Percentiles rank a stretch among this genome's conserved stretches.
phyloP scores from a whole-genome alignment of 30 jellyfish, hydroid and myxozoan genomes.

The Catostylus mosaicus region DNA sequence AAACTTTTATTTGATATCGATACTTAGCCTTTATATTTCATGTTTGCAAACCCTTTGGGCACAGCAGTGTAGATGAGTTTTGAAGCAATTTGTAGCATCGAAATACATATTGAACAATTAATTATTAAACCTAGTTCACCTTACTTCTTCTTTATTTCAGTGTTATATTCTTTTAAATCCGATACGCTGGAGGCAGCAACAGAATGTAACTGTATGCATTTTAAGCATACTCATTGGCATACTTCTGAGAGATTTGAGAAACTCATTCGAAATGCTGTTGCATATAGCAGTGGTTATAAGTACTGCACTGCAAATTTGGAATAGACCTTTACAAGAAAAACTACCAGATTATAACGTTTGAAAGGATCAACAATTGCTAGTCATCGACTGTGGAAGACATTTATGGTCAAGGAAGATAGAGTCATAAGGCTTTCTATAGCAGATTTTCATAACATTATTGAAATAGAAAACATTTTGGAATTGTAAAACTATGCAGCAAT shows the following conservation, averaged over 20 bases:
- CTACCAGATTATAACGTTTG: conserved; percentile 58
- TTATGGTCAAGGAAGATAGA: no score
- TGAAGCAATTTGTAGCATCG: no score
- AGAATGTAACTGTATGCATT: conserved; percentile 14
- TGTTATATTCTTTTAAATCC: conserved; percentile 43
- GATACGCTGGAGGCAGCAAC: conserved; percentile 32
- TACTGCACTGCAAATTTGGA: conserved; percentile 21
- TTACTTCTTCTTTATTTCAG: conserved; percentile 16
- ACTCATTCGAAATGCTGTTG: conserved; percentile 13
- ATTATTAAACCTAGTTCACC: not conserved
- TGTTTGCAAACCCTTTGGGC: no score
- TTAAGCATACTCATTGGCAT: conserved; percentile 4
- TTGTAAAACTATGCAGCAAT: no score
- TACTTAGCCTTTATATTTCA: no score
- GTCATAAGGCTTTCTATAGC: no score
- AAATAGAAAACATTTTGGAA: no score
- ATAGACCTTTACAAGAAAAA: conserved; percentile 53
- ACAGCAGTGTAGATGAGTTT: no score
- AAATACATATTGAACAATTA: not conserved
- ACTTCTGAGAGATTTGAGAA: conserved; percentile 38
- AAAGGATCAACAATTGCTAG: no score
- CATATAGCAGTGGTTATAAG: conserved; percentile 25
- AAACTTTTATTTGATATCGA: no score
- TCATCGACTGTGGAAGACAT: no score
- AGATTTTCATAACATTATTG: no score